Evolutionary conservation across 2,113 vertebrate genomes (phyloP).

Genomic region (Aphyosemion australe): DNA sequence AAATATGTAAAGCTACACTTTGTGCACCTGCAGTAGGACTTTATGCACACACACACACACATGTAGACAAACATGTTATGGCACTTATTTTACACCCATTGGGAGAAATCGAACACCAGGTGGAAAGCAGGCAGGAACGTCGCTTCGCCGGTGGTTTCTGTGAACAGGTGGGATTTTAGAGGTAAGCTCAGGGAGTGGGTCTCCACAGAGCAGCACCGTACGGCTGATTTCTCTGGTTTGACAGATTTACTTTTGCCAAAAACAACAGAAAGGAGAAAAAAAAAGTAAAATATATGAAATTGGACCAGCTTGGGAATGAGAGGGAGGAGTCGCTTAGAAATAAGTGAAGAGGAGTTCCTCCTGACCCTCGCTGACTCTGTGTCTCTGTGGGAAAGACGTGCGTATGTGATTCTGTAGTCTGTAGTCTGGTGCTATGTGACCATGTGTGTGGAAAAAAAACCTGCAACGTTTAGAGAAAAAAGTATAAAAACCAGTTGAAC

Average conservation of each 20-base stretch:
- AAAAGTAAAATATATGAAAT: slow-evolving; percentile 47
- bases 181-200: slow-evolving; percentile 70
- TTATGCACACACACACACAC: slow-evolving; percentile 36
- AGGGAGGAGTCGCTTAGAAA: slow-evolving; percentile 26
- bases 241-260: slow-evolving; percentile 74
- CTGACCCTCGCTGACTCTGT: slow-evolving; percentile 81
- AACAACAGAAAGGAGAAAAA: slow-evolving; percentile 28
- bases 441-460: slow-evolving; percentile 78
- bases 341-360: slow-evolving; percentile 23
- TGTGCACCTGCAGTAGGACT: slow-evolving; percentile 50
- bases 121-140: slow-evolving; percentile 52
- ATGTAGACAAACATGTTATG: slow-evolving; percentile 45
- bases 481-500: slow-evolving; percentile 71
- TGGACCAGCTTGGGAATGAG: slow-evolving; percentile 58
- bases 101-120: slow-evolving; percentile 59
- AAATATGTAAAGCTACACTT: slow-evolving; percentile 38
- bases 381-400: slow-evolving; percentile 88
- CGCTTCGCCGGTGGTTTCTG: slow-evolving; percentile 35
- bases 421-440: slow-evolving; percentile 95
- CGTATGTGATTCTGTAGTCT: slow-evolving; percentile 97
- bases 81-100: slow-evolving; percentile 50
- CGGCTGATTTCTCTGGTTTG: slow-evolving; percentile 72
- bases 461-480: slow-evolving; percentile 67
- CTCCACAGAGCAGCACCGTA: slow-evolving; percentile 66
- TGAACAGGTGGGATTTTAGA: slow-evolving; percentile 50